Evolutionary conservation across 2,113 vertebrate species (phyloP).

Genomic region (human): GRCh38 chr6:33677001-33677500

Average conservation of each 20-base stretch:
- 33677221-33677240: not conserved
- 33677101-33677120: not conserved
- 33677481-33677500: not conserved
- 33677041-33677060: conserved; percentile 88
- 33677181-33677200: not conserved
- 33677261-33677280: conserved; percentile 39
- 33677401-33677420: rapidly evolving
- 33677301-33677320: not conserved
- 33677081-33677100: conserved; percentile 91
- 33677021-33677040: conserved; percentile 85
- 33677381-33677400: not conserved
- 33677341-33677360: not conserved
- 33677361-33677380: rapidly evolving
- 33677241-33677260: conserved; percentile 13
- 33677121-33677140: not conserved
- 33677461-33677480: not conserved
- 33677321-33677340: not conserved
- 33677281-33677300: conserved; percentile 22
- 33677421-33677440: not conserved
- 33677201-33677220: not conserved
- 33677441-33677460: not conserved
- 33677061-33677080: conserved; percentile 95
- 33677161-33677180: not conserved
- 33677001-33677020: conserved; percentile 38
- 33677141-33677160: not conserved